These are phyloP conservation scores for Paramuricea clavata DNA, from an alignment of 92 coral and sea anemone species.

Conservation along the genomic window DNA sequence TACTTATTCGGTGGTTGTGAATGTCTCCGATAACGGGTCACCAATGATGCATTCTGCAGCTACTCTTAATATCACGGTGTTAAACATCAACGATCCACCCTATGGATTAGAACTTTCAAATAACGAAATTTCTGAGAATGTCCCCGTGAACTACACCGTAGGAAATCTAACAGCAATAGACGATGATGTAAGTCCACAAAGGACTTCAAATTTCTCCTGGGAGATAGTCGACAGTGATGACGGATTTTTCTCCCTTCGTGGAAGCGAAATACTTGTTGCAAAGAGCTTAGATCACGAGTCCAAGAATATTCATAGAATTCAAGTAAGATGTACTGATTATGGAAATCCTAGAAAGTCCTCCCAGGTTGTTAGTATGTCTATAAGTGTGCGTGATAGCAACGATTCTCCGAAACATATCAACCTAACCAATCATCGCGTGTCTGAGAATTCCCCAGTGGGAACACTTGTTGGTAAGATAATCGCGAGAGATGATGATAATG, in stretches of 20 bases:
- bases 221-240: slow-evolving; percentile 58
- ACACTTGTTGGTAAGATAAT: slow-evolving; percentile 77
- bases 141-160: slow-evolving; percentile 63
- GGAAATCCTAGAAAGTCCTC: slow-evolving; percentile 75
- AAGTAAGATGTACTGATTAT: slow-evolving; percentile 79
- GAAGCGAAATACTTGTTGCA: slow-evolving; percentile 70
- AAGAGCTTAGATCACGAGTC: slow-evolving; percentile 73
- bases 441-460: slow-evolving; percentile 79
- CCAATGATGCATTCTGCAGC: slow-evolving; percentile 82
- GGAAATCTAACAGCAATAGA: slow-evolving; percentile 84
- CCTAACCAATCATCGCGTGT: slow-evolving; percentile 69
- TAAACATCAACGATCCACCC: slow-evolving; percentile 92
- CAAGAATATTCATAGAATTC: slow-evolving; percentile 70
- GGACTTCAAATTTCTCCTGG: slow-evolving; percentile 77
- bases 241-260: slow-evolving; percentile 71
- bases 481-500: slow-evolving; percentile 86
- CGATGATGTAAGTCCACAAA: slow-evolving; percentile 79
- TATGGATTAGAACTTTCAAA: slow-evolving; percentile 73
- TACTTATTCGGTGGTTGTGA: slow-evolving; percentile 59
- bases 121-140: slow-evolving; percentile 75
- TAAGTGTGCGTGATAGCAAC: slow-evolving; percentile 73
- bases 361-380: background rate
- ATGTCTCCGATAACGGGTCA: slow-evolving; percentile 77
- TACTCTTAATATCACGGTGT: slow-evolving; percentile 62
- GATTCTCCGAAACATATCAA: slow-evolving; percentile 80